A percentile compares a stretch with the other conserved stretches of the same genome.
Evolutionary conservation across 2,113 vertebrate genomes (phyloP).

Genomic region (Sebastes fasciatus): DNA sequence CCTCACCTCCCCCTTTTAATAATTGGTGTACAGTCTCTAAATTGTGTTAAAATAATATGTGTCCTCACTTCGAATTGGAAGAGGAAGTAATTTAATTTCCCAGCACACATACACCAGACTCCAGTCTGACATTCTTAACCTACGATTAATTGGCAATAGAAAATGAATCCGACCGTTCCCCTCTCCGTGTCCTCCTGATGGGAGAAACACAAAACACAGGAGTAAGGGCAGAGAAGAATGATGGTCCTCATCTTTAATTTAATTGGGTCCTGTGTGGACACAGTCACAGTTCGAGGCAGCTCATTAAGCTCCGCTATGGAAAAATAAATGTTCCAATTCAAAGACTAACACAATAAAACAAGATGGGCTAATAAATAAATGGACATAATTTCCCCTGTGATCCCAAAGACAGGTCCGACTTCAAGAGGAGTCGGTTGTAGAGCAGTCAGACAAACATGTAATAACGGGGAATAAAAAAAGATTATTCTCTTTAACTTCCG

Average conservation of each 20-base stretch:
- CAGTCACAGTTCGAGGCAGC: slow-evolving; percentile 61
- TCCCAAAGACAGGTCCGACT: slow-evolving; percentile 37
- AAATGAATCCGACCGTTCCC: slow-evolving; percentile 51
- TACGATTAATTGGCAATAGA: slow-evolving; percentile 61
- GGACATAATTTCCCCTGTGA: slow-evolving; percentile 65
- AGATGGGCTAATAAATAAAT: slow-evolving; percentile 65
- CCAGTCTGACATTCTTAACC: slow-evolving; percentile 54
- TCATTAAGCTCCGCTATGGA: slow-evolving; percentile 66
- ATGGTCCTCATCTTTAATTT: slow-evolving; percentile 61
- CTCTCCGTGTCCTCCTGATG: slow-evolving; percentile 25
- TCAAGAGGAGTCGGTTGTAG: slow-evolving; percentile 1
- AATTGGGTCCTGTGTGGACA: slow-evolving; percentile 76
- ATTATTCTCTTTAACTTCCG: slow-evolving; percentile 32
- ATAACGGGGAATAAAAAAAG: slow-evolving; percentile 36
- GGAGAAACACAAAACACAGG: slow-evolving; percentile 36
- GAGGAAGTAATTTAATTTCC: slow-evolving; percentile 49
- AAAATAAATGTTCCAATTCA: slow-evolving; percentile 72
- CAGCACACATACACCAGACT: slow-evolving; percentile 45
- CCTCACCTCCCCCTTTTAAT: not conserved
- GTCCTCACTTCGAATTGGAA: slow-evolving; percentile 30
- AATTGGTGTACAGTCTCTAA: slow-evolving; percentile 15
- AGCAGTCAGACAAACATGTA: slow-evolving; percentile 37
- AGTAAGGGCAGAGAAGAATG: slow-evolving; percentile 40
- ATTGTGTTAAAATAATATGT: slow-evolving; percentile 28
- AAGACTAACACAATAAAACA: slow-evolving; percentile 68